These are phyloP conservation scores for Nephila pilipes DNA, from an alignment of 1,140 invertebrate genomes.

Conservation along the genomic window DNA sequence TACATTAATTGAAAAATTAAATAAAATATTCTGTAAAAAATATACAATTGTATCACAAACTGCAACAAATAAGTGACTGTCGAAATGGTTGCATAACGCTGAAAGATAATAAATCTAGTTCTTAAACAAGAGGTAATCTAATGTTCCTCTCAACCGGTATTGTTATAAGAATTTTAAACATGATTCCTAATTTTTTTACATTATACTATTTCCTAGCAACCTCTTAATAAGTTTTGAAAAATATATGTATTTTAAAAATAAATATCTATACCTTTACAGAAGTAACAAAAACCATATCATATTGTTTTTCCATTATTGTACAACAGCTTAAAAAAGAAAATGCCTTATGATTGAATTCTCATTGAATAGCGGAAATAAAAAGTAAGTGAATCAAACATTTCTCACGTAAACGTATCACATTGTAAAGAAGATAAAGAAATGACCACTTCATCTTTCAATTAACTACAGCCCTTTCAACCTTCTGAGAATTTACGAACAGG, in stretches of 20 bases:
- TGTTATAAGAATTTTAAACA: no score
- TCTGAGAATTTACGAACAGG: conserved; percentile 13
- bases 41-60: no score
- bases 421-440: not conserved
- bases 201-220: no score
- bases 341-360: not conserved
- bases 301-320: not conserved
- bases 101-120: no score
- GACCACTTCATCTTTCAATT: conserved; percentile 13
- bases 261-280: not conserved
- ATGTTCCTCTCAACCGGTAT: no score
- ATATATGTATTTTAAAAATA: not conserved
- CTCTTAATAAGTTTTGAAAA: no score
- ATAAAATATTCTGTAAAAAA: no score
- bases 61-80: no score
- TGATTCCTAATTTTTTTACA: no score
- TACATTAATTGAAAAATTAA: no score
- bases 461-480: not conserved
- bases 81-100: no score
- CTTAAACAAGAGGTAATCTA: no score
- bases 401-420: not conserved
- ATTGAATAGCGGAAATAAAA: not conserved
- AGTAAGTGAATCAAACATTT: not conserved
- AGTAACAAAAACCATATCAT: not conserved
- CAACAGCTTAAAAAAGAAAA: not conserved